Evolutionary conservation across 2,113 vertebrate species (phyloP).

Genomic region (Ginglymostoma cirratum): DNA sequence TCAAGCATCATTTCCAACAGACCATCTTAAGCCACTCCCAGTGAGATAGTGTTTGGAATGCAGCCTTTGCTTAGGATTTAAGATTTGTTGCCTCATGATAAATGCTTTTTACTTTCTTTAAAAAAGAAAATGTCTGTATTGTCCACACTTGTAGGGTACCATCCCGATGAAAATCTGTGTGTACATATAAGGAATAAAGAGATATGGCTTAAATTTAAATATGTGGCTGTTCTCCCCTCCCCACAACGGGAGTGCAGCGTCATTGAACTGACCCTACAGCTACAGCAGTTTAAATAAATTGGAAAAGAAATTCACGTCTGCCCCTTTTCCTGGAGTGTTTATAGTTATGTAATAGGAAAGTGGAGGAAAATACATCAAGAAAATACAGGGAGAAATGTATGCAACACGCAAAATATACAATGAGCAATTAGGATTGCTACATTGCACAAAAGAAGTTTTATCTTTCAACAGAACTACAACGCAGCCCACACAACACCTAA

Average conservation of each 20-base stretch:
- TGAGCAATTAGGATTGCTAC: background rate
- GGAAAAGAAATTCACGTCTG: background rate
- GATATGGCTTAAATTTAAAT: background rate
- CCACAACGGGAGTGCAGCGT: background rate
- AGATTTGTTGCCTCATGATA: background rate
- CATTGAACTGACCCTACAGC: background rate
- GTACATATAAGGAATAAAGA: background rate
- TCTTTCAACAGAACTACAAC: background rate
- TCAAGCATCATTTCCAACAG: background rate
- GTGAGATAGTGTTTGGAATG: background rate
- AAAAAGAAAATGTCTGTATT: background rate
- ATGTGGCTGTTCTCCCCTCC: background rate
- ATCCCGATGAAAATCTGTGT: background rate
- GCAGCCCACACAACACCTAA: background rate
- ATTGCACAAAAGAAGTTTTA: background rate
- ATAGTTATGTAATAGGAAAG: background rate
- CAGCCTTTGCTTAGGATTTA: background rate
- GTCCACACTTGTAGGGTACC: background rate
- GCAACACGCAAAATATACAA: background rate
- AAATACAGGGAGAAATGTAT: background rate
- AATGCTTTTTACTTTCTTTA: background rate
- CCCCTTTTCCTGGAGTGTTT: background rate
- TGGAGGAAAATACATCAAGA: background rate
- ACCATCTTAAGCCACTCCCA: background rate
- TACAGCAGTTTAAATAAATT: background rate